Base-by-base conservation (phyloP, 2,797 vertebrate species). In the Lepus oiostolus region DNA sequence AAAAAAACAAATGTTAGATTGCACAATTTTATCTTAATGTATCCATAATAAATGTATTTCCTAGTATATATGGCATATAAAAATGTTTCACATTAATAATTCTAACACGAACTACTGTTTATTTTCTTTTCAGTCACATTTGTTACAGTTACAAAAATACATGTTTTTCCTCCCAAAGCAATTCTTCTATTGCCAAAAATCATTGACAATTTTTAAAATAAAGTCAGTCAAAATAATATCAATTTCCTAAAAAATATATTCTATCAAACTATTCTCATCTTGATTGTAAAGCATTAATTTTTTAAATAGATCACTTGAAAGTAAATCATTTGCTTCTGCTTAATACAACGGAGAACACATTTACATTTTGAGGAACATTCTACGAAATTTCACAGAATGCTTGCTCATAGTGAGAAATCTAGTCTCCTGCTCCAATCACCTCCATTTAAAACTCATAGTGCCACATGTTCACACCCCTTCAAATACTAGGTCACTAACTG, bases 171-270 rank as follows among this genome's bases (percentile, higher is more conserved):
- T 93, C 77, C 63, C 76, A 86, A 96, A 94, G 28, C 92, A 90
- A 96, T 96, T 97, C 96, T 85, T 91, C 85, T 94, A 90, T 74
- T 96, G 72, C 76, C 85, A 95, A 94, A 96, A 97, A 93, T 89
- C 67, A 94, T 0, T 93, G 65, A 91, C 65, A 87, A 95, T 70
- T 75, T 97, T 94, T 67, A 71, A 92, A 94, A 86, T 92, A 79
- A 95, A 72, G 42, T 85, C 72, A 86, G 19, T 72, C 71, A 95
- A 90, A 96, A 96, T 82, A 94, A 82, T 77, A 93, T 83, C 71
- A 90, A 88, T 95, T 24, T 93, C 28, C 21, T 7, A 71, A 75
- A 88, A 74, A 74, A n/a, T 22, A 92, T 85, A 93, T 65, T 80
- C 94, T 28, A 74, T 81, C 79, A 79, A 95, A 85, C 17, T 94